These are phyloP conservation scores for Ectobius pallidus DNA, from an alignment of 2,888 invertebrate species.

Conservation along the genomic window DNA sequence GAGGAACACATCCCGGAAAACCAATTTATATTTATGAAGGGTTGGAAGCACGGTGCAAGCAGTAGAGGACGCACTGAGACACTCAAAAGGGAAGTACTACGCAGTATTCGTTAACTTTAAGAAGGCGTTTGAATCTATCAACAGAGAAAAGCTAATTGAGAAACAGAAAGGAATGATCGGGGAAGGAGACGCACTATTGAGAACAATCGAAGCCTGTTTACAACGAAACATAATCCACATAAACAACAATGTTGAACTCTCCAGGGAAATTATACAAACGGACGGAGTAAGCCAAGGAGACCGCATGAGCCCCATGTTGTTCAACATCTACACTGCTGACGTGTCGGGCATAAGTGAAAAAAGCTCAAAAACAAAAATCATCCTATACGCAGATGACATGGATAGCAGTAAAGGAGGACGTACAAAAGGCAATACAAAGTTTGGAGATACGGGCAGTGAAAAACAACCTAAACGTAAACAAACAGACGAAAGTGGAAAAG, in stretches of 20 bases:
- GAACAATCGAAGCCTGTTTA: neutral
- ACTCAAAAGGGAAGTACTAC: no score
- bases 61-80: no score
- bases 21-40: neutral
- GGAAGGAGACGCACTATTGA: neutral
- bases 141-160: neutral
- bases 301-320: neutral
- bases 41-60: neutral
- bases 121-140: neutral
- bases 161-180: neutral
- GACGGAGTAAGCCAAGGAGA: neutral
- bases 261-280: neutral
- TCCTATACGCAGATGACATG: conserved; percentile 14
- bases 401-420: neutral
- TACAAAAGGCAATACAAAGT: neutral
- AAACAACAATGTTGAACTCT: neutral
- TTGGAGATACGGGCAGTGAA: neutral
- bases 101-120: neutral
- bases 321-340: neutral
- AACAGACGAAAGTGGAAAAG: neutral
- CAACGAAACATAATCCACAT: neutral
- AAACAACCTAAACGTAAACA: neutral
- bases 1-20: no score
- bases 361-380: neutral
- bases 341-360: neutral